Conservation (phyloP, 1,140 invertebrate species). For the Drosophila subobscura region DNA sequence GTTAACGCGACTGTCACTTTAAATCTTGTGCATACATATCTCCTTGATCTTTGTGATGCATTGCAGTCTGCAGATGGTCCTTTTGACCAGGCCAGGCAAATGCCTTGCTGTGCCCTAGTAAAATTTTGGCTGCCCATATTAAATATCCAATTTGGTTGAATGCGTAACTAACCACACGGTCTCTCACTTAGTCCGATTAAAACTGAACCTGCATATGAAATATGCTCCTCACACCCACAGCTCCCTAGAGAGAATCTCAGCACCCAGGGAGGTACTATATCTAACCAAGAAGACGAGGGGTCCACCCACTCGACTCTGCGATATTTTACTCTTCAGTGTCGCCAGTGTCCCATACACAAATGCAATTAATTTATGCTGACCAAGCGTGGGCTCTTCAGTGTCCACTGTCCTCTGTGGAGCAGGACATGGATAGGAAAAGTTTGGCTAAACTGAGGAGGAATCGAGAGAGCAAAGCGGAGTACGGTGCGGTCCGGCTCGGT, state of each 20-base stretch:
- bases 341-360: constrained; percentile 39
- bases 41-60: too few relatives aligned
- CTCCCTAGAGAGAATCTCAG: too few relatives aligned
- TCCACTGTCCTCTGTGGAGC: constrained; percentile 11
- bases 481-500: too few relatives aligned
- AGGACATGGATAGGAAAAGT: constrained; percentile 27
- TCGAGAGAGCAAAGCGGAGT: neutral
- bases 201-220: constrained; percentile 10
- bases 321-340: neutral
- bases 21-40: too few relatives aligned
- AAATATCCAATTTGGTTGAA: neutral
- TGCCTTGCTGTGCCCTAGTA: too few relatives aligned
- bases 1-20: too few relatives aligned
- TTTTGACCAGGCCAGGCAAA: too few relatives aligned
- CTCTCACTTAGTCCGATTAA: constrained; percentile 16
- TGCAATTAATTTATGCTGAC: constrained; percentile 75
- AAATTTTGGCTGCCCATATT: neutral
- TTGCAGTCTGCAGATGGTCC: too few relatives aligned
- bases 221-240: neutral
- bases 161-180: neutral
- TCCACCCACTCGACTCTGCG: neutral
- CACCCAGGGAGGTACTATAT: too few relatives aligned
- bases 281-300: too few relatives aligned
- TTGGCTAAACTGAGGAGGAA: constrained; percentile 9
- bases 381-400: constrained; percentile 32